These are phyloP conservation scores for Varecia variegata DNA, from an alignment of 2,797 vertebrate genomes.

Conservation along the genomic window DNA sequence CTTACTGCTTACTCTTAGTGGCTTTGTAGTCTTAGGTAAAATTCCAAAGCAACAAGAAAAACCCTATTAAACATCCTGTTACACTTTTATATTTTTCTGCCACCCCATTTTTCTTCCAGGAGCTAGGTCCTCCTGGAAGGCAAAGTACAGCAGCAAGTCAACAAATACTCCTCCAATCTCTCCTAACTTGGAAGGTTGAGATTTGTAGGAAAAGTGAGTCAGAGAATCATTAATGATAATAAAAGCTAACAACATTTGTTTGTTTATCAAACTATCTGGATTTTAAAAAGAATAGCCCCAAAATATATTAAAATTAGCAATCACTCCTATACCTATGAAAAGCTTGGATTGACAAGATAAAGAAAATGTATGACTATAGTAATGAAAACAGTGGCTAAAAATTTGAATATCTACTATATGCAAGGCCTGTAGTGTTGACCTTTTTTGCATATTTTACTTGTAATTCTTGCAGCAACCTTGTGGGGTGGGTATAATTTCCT, in stretches of 20 bases:
- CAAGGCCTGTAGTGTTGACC: background rate
- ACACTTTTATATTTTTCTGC: background rate
- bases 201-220: background rate
- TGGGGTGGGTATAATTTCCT: background rate
- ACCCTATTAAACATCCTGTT: background rate
- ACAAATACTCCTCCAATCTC: background rate
- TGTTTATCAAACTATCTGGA: background rate
- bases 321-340: background rate
- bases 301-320: background rate
- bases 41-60: constrained; percentile 5
- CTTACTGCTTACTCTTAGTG: background rate
- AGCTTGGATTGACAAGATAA: background rate
- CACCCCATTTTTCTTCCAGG: background rate
- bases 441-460: background rate
- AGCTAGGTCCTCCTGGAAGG: background rate
- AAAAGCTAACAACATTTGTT: background rate
- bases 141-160: background rate
- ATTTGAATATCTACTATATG: background rate
- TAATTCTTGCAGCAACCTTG: background rate
- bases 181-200: background rate
- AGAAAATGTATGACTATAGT: background rate
- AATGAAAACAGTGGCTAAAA: background rate
- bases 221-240: background rate
- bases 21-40: background rate
- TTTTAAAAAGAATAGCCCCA: background rate